Conservation (phyloP, 2,797 vertebrate genomes). For the Borostomias antarcticus region DNA sequence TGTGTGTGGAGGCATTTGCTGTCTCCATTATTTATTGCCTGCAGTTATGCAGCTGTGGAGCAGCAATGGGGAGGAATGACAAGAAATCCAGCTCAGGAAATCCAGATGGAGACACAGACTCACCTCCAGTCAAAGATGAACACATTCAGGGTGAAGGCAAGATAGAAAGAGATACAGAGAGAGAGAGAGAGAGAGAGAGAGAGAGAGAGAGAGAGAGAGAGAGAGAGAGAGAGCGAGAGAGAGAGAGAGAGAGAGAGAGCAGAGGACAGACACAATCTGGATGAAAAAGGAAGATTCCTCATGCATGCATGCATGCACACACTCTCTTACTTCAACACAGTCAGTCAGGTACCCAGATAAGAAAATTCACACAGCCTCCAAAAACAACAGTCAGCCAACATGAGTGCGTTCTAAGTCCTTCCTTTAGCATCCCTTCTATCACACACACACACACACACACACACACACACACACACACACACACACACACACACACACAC, state of each 20-base stretch:
- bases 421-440: not conserved
- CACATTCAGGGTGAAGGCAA: no score
- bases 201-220: not conserved
- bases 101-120: not conserved
- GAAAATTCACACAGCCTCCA: not conserved
- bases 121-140: no score
- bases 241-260: slow-evolving; percentile 3
- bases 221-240: no score
- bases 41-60: slow-evolving; percentile 54
- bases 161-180: no score
- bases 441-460: not conserved
- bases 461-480: not conserved
- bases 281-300: not conserved
- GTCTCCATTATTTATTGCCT: slow-evolving; percentile 62
- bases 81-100: slow-evolving; percentile 26
- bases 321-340: slow-evolving; percentile 17
- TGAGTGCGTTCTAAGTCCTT: not conserved
- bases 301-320: not conserved
- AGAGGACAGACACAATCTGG: not conserved
- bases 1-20: not conserved
- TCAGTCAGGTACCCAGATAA: not conserved
- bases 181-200: no score
- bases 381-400: slow-evolving; percentile 7
- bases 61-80: slow-evolving; percentile 44
- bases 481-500: no score